Conservation (phyloP, 2,888 invertebrate genomes). For the Oscheius myriophilus region DNA sequence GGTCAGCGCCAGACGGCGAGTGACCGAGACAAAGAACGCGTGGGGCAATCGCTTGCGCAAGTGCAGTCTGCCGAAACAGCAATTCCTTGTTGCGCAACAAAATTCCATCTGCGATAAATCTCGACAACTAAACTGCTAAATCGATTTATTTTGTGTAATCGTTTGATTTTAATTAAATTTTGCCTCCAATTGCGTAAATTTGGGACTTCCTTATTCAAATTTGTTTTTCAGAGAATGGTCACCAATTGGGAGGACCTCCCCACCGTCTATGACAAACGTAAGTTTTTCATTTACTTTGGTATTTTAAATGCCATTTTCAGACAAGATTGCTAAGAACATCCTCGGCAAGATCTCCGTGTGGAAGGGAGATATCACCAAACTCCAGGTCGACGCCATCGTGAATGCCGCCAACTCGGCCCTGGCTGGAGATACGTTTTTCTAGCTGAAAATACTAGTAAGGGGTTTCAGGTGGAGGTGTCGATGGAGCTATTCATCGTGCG, state of each 20-base stretch:
- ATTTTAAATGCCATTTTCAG: slow-evolving; percentile 30
- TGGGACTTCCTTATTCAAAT: no score
- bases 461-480: slow-evolving; percentile 76
- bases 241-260: slow-evolving; percentile 35
- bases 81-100: no score
- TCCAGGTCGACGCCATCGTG: slow-evolving; percentile 87
- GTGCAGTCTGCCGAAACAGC: no score
- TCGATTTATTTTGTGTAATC: no score
- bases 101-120: no score
- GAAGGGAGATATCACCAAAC: slow-evolving; percentile 83
- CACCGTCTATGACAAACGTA: slow-evolving; percentile 42
- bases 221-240: not conserved
- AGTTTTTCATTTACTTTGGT: not conserved
- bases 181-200: no score
- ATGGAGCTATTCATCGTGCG: slow-evolving; percentile 86
- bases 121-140: no score
- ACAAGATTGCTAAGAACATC: slow-evolving; percentile 34
- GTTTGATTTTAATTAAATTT: no score
- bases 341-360: slow-evolving; percentile 63
- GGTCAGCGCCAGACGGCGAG: no score
- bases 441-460: not conserved
- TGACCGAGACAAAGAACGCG: no score
- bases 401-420: slow-evolving; percentile 86
- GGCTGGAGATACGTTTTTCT: slow-evolving; percentile 78
- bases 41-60: no score